Conservation (phyloP, 1,140 invertebrate species). For the Hylaeus volcanicus region DNA sequence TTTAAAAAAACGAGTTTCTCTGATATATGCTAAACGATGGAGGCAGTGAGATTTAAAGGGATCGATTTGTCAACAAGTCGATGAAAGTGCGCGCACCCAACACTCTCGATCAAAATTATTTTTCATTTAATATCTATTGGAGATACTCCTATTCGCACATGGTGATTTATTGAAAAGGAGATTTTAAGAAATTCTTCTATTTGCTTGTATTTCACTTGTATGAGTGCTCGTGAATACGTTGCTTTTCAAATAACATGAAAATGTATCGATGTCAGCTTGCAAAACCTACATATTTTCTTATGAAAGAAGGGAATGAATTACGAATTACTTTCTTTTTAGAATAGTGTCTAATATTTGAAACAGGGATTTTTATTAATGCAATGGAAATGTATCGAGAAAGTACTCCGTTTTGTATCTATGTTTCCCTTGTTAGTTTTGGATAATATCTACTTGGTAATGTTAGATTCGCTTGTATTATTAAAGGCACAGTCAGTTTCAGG, state of each 20-base stretch:
- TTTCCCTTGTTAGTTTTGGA: not conserved
- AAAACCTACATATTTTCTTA: not conserved
- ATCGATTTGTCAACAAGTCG: conserved; percentile 69
- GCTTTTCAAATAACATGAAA: not conserved
- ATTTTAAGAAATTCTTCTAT: too few relatives aligned
- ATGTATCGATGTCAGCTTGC: not conserved
- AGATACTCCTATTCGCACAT: not conserved
- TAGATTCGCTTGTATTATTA: conserved; percentile 37
- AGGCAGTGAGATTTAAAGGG: conserved; percentile 61
- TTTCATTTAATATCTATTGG: conserved; percentile 20
- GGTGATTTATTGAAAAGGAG: not conserved
- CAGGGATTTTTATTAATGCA: not conserved
- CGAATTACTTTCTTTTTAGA: not conserved
- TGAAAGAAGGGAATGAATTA: not conserved
- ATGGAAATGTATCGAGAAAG: conserved; percentile 2
- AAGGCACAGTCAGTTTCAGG: conserved; percentile 55
- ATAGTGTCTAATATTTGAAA: not conserved
- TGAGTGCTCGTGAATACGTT: not conserved
- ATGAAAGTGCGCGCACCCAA: conserved; percentile 58
- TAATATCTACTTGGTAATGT: not conserved
- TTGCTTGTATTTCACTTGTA: not conserved
- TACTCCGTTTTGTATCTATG: not conserved
- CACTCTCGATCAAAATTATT: conserved; percentile 43
- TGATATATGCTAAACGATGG: conserved; percentile 30
- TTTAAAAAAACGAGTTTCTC: not conserved